phyloP scores from a whole-genome alignment of 1,140 invertebrate species.

The Ectropis grisescens region DNA sequence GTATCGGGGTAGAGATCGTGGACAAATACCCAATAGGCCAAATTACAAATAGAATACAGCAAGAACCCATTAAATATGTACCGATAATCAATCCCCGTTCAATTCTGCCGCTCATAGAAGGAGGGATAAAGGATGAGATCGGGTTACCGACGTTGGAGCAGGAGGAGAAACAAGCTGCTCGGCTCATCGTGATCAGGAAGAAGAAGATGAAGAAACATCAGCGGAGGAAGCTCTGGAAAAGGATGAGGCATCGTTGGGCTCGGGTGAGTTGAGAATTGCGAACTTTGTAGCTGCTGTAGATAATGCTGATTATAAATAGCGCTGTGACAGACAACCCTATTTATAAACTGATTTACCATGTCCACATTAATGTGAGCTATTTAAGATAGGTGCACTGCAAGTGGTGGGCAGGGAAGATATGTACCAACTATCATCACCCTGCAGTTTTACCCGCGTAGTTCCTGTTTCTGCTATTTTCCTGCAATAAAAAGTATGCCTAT shows the following conservation, averaged over 20 bases:
- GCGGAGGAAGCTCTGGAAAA: slow-evolving; percentile 82
- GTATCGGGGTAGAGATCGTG: slow-evolving; percentile 37
- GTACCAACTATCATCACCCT: too few relatives aligned
- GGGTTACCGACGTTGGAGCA: slow-evolving; percentile 38
- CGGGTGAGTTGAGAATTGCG: too few relatives aligned
- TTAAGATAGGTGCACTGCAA: too few relatives aligned
- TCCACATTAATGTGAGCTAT: too few relatives aligned
- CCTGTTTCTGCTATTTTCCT: too few relatives aligned
- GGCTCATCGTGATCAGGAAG: slow-evolving; percentile 82
- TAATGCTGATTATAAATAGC: too few relatives aligned
- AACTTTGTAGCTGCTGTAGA: too few relatives aligned
- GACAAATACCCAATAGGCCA: slow-evolving; percentile 22
- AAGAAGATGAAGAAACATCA: slow-evolving; percentile 92
- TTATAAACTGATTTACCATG: too few relatives aligned
- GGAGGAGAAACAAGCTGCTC: slow-evolving; percentile 75
- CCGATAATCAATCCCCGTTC: slow-evolving; percentile 54
- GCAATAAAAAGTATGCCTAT: too few relatives aligned
- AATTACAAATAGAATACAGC: slow-evolving; percentile 16
- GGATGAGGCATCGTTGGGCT: slow-evolving; percentile 81
- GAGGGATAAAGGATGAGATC: slow-evolving; percentile 52
- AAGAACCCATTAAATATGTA: slow-evolving; percentile 42
- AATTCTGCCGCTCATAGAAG: slow-evolving; percentile 49
- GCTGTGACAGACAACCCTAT: too few relatives aligned
- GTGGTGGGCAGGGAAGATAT: too few relatives aligned
- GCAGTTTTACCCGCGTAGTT: too few relatives aligned